These are phyloP conservation scores for Tychaedon coryphoeus DNA, from an alignment of 2,113 vertebrate genomes.

Conservation along the genomic window DNA sequence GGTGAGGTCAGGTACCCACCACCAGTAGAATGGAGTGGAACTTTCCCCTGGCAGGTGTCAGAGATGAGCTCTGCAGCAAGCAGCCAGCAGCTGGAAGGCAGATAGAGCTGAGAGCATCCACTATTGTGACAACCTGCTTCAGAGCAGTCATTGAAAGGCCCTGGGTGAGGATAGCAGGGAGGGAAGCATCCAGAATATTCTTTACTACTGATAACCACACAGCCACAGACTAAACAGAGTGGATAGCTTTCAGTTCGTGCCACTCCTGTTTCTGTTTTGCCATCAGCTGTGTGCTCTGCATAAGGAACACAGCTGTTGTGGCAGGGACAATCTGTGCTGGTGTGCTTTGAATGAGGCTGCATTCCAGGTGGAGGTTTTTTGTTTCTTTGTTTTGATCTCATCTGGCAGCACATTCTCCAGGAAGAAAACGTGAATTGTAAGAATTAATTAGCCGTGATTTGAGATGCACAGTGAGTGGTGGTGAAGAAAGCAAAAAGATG, in stretches of 20 bases:
- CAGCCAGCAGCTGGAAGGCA: background rate
- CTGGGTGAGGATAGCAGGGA: background rate
- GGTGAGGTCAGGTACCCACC: background rate
- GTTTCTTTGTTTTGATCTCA: background rate
- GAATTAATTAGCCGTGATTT: background rate
- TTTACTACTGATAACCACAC: background rate
- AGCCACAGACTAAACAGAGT: background rate
- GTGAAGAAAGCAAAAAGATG: background rate
- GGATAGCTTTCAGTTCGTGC: background rate
- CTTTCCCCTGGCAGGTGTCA: background rate
- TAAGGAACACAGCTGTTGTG: background rate
- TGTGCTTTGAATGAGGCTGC: background rate
- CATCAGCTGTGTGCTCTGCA: background rate
- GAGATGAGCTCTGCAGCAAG: background rate
- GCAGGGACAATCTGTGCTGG: rapidly evolving
- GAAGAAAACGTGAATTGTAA: background rate
- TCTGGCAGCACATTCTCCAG: background rate
- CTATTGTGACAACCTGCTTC: background rate
- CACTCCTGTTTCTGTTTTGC: background rate
- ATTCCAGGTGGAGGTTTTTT: background rate
- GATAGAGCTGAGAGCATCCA: background rate
- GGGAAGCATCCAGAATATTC: background rate
- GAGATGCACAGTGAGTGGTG: background rate
- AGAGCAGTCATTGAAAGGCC: background rate
- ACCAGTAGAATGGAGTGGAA: background rate